Evolutionary conservation across 2,113 vertebrate species (phyloP).

Genomic region (Nycticorax nycticorax): DNA sequence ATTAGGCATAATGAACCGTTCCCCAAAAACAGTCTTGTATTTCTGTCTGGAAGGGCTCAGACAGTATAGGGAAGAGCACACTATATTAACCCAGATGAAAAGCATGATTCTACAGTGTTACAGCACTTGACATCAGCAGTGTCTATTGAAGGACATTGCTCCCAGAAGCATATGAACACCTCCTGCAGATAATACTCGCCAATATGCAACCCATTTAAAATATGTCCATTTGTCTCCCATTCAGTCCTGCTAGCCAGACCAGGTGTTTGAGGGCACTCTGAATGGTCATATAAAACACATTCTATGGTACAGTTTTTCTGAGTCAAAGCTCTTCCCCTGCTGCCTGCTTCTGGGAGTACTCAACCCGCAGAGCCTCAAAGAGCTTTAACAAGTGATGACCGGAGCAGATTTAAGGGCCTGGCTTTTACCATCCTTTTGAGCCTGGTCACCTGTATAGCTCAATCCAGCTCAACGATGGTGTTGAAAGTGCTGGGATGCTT

Average conservation of each 20-base stretch:
- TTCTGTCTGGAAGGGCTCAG: slow-evolving; percentile 35
- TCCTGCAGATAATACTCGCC: not conserved
- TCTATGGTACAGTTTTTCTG: not conserved
- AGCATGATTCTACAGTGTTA: not conserved
- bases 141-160: not conserved
- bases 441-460: slow-evolving; percentile 9
- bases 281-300: not conserved
- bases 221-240: not conserved
- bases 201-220: not conserved
- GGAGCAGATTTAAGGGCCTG: not conserved
- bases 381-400: slow-evolving; percentile 49
- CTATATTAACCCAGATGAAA: not conserved
- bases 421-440: slow-evolving; percentile 61
- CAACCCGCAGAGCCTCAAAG: slow-evolving; percentile 15
- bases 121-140: not conserved
- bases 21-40: slow-evolving; percentile 1
- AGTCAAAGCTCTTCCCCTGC: slow-evolving; percentile 33
- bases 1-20: slow-evolving; percentile 45
- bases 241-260: not conserved
- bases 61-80: slow-evolving; percentile 4
- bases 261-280: not conserved
- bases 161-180: not conserved
- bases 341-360: slow-evolving; percentile 23
- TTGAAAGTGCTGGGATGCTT: slow-evolving; percentile 37
- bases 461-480: not conserved